phyloP scores from a whole-genome alignment of 2,797 vertebrate genomes.

The Poliocrania exsul region DNA sequence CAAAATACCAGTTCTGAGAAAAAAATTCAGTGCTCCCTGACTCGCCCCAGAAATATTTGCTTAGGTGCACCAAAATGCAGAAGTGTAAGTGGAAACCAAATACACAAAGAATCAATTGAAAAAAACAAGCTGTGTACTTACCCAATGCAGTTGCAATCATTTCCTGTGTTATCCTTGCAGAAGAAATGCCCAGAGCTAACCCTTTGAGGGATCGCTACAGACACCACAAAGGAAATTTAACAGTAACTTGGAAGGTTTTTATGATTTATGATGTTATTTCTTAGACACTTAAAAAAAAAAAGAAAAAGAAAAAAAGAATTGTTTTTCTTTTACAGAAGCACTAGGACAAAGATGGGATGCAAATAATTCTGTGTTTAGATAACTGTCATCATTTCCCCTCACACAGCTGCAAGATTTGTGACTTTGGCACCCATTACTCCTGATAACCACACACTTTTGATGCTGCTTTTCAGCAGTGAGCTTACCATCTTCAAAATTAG shows the following conservation, averaged over 20 bases:
- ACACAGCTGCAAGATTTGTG: constrained; percentile 12
- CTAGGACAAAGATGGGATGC: not conserved
- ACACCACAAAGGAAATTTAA: constrained; percentile 12
- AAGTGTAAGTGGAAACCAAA: constrained; percentile 14
- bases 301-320: not conserved
- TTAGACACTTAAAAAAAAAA: not conserved
- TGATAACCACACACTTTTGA: constrained; percentile 23
- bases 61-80: not conserved
- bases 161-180: constrained; percentile 42
- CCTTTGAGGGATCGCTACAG: constrained; percentile 27
- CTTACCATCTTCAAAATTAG: constrained; percentile 50
- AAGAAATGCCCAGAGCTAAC: constrained; percentile 17
- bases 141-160: not conserved
- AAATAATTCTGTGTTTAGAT: constrained; percentile 39
- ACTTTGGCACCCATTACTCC: constrained; percentile 42
- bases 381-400: not conserved
- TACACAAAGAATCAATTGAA: constrained; percentile 26
- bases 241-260: not conserved
- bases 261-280: constrained; percentile 3
- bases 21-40: not conserved
- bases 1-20: not conserved
- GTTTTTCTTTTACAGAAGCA: constrained; percentile 24
- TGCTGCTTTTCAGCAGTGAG: constrained; percentile 15
- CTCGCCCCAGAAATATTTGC: not conserved
- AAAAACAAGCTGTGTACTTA: not conserved